These are phyloP conservation scores for Lordiphosa andalusiaca DNA, from an alignment of 2,888 invertebrate species.

Conservation along the genomic window DNA sequence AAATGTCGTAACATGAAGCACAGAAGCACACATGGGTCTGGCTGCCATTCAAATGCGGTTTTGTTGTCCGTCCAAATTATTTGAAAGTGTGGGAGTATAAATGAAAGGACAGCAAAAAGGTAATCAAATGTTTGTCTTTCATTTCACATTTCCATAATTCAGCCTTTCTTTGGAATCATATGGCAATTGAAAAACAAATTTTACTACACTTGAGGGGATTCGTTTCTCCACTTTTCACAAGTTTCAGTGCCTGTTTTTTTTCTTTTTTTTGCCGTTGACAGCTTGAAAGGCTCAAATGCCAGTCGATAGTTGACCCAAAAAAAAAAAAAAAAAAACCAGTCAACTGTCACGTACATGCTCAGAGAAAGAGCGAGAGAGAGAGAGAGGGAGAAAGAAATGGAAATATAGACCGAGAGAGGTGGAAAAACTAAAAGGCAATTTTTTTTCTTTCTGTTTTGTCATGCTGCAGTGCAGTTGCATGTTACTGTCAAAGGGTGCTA, in stretches of 20 bases:
- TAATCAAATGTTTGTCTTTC: not conserved
- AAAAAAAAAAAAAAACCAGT: slow-evolving; percentile 21
- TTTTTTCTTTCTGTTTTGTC: slow-evolving; percentile 41
- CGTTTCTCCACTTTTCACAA: slow-evolving; percentile 9
- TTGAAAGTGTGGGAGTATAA: not conserved
- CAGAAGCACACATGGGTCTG: slow-evolving; percentile 11
- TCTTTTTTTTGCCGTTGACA: slow-evolving; percentile 42
- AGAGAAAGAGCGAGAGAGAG: not conserved
- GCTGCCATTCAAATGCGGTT: slow-evolving; percentile 19
- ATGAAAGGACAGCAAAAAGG: not conserved
- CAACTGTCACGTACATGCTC: slow-evolving; percentile 46
- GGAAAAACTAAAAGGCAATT: slow-evolving; percentile 26
- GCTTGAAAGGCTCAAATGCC: slow-evolving; percentile 53
- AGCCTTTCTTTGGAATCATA: slow-evolving; percentile 32
- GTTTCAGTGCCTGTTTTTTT: slow-evolving; percentile 2
- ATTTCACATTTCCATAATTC: slow-evolving; percentile 7
- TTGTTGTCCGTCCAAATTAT: slow-evolving; percentile 5
- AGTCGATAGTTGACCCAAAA: slow-evolving; percentile 71
- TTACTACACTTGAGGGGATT: slow-evolving; percentile 54
- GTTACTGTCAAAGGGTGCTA: slow-evolving; percentile 43
- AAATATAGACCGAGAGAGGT: slow-evolving; percentile 32
- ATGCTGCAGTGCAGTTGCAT: slow-evolving; percentile 46
- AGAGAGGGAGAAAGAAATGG: not conserved
- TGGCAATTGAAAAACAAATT: slow-evolving; percentile 69
- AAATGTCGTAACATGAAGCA: slow-evolving; percentile 22